Evolutionary conservation across 2,797 vertebrate genomes (phyloP), one percentile per base, ranked within the genome.

Genomic region (Sparidentex hasta): DNA sequence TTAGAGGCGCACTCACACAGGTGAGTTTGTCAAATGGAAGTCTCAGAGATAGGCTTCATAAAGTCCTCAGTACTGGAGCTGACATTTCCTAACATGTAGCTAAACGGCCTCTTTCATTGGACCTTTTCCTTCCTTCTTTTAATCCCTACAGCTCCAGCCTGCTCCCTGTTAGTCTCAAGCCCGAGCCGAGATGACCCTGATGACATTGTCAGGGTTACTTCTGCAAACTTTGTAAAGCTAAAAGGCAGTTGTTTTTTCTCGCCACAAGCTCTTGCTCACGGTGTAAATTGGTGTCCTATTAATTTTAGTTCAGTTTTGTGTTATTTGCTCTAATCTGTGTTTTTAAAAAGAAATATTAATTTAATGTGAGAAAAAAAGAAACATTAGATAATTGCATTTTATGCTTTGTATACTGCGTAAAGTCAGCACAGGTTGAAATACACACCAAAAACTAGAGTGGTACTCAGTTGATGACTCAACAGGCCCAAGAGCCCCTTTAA

Each of bases 71-170:
- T 56, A 9, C 16, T 46, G 25, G 23, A 21, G 51, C 46, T 51
- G 44, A 65, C 44, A 43, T 29, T 58, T 59, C 12, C 38, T 48
- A 67, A 11, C 18, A 54, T 75, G 64, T 46, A 43, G 29, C 29
- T 41, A 3, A 47, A 13, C 13, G 6, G 13, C 17, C 38, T n/a
- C 47, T 51, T 55, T 58, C 8, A 33, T 48, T 11, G 8, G 16
- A 48, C 3, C 55, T 14, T 14, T 16, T 27, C 41, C 25, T 51
- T 11, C 27, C 11, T n/a, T 51, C 16, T 51, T 25, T 29, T 41
- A 73, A 55, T 12, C 21, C 20, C 21, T n/a, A 17, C 21, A 44
- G 23, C 48, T 33, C n/a, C 27, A 20, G n/a, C 43, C 62, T 44
- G 47, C n/a, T 18, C 0, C 47, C 18, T 16, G 18, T 29, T 46